Base-by-base conservation (phyloP, 1,140 invertebrate genomes). In the Coptotermes formosanus region DNA sequence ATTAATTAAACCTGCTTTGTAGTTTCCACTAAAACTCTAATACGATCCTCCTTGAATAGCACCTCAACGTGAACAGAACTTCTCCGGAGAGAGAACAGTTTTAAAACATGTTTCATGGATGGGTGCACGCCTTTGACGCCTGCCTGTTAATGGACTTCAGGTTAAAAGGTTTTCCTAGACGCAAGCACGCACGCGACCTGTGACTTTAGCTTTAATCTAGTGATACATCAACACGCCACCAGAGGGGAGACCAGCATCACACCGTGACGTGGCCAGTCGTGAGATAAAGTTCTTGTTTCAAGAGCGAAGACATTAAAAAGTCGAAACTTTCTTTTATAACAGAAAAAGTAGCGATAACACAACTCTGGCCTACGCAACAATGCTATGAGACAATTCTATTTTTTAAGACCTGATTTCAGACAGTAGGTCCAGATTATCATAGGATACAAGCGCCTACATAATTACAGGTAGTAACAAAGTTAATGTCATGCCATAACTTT, bases 281-380 rank as follows among this genome's bases (percentile, higher is more conserved):
- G n/a, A 75, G 64, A 75, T 75, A 75, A 75, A 75, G 64, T 75
- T 75, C n/a, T 75, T 75, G 64, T 75, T 75, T n/a, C 64, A 75
- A 75, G 25, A 14, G 25, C n/a, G 64, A 75, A n/a, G 64, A 75
- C 64, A 75, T 75, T 75, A 75, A 75, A 75, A 75, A 75, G 64
- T 75, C 64, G 64, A 75, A 75, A 1, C n/a, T 3, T 75, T 75
- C 64, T 75, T 75, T 75, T 30, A 75, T 75, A 75, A 75, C n/a
- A 75, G 64, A 75, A 75, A 75, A 75, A 30, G n/a, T n/a, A 75
- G 64, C 64, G 64, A 75, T 75, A 75, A n/a, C 64, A 75, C n/a
- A 75, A 11, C 7, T 75, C 3, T 75, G 64, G 64, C 64, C 64
- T 75, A 75, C 9, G n/a, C 7, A 11, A n/a, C 7, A 75, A 14